Evolutionary conservation across 2,888 invertebrate genomes (phyloP).

Genomic region (Brenthis daphne): DNA sequence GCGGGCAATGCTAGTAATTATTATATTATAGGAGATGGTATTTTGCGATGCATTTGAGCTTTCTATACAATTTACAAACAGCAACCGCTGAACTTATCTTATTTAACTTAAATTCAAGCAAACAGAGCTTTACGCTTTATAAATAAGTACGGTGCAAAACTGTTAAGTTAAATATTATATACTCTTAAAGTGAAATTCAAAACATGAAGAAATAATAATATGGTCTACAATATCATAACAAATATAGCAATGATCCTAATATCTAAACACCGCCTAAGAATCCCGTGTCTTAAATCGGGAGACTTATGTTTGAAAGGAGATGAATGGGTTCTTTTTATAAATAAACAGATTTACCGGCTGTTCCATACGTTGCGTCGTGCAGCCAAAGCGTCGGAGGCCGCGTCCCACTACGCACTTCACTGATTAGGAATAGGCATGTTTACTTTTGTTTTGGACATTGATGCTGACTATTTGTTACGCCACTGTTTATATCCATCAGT

Average conservation of each 20-base stretch:
- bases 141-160: too few species aligned
- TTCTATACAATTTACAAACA: conserved; percentile 8
- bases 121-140: neutral
- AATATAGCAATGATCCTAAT: neutral
- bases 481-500: conserved; percentile 15
- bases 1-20: neutral
- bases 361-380: conserved; percentile 39
- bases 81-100: neutral
- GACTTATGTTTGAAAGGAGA: conserved; percentile 36
- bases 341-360: conserved; percentile 60
- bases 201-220: too few species aligned
- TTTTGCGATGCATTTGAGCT: neutral
- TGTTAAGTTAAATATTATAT: too few species aligned
- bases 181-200: too few species aligned
- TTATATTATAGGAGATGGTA: neutral
- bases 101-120: neutral
- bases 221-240: neutral
- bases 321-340: conserved; percentile 68
- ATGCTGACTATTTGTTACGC: conserved; percentile 18
- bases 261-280: conserved; percentile 18
- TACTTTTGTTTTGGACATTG: conserved; percentile 49
- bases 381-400: conserved; percentile 50
- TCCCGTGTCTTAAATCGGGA: conserved; percentile 16
- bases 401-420: conserved; percentile 51
- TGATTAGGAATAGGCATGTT: conserved; percentile 48